A percentile compares a stretch with the other conserved stretches of the same genome.
phyloP scores from a whole-genome alignment of 1,140 invertebrate genomes.

The Muscidifurax raptorellus region DNA sequence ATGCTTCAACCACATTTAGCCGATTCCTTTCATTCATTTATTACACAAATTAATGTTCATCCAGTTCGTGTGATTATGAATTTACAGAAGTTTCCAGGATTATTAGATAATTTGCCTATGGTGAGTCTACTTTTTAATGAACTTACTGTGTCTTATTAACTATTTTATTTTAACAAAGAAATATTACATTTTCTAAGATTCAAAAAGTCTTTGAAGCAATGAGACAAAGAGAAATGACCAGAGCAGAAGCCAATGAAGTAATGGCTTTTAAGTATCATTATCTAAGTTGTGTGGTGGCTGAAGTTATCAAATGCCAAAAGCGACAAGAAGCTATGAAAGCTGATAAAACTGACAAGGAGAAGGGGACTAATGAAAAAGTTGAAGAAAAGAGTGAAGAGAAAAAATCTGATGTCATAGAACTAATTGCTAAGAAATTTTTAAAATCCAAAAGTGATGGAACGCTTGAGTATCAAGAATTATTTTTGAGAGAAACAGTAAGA shows the following conservation, averaged over 20 bases:
- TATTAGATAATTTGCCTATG: slow-evolving; percentile 85
- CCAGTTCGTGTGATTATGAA: slow-evolving; percentile 90
- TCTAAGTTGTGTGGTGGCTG: slow-evolving; percentile 84
- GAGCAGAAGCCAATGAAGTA: slow-evolving; percentile 92
- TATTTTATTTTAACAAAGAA: neutral
- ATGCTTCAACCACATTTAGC: slow-evolving; percentile 84
- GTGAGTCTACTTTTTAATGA: slow-evolving; percentile 71
- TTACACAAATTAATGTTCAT: slow-evolving; percentile 92
- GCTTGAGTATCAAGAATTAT: slow-evolving; percentile 87
- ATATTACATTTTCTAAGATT: slow-evolving; percentile 60
- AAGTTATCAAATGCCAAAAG: slow-evolving; percentile 82
- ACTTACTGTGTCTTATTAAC: neutral
- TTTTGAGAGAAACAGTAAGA: slow-evolving; percentile 89
- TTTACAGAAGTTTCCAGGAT: slow-evolving; percentile 82
- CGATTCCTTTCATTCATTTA: slow-evolving; percentile 89
- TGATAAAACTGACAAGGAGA: slow-evolving; percentile 62
- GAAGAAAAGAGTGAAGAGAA: slow-evolving; percentile 77
- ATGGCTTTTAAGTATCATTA: slow-evolving; percentile 95
- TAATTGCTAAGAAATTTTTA: slow-evolving; percentile 84
- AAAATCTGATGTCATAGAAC: slow-evolving; percentile 82
- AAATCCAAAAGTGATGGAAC: slow-evolving; percentile 86
- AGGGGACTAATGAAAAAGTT: slow-evolving; percentile 65
- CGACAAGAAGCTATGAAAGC: slow-evolving; percentile 75
- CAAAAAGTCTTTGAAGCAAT: slow-evolving; percentile 89
- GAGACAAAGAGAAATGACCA: slow-evolving; percentile 91